phyloP scores from a whole-genome alignment of 2,113 vertebrate genomes.

The Psephotus haematonotus region DNA sequence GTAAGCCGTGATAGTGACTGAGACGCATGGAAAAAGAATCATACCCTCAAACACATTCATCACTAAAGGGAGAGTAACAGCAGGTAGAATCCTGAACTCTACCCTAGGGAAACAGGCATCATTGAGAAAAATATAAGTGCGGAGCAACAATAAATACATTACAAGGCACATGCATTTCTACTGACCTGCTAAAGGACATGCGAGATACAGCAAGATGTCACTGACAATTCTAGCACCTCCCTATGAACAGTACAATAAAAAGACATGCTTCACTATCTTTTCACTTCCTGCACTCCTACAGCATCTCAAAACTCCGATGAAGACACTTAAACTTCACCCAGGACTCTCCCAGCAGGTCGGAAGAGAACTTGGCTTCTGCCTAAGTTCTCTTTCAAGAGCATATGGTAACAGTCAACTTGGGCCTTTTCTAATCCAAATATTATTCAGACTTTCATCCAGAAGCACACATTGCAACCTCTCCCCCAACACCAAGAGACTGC shows the following conservation, averaged over 20 bases:
- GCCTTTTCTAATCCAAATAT: background rate
- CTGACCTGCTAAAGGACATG: background rate
- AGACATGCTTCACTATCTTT: background rate
- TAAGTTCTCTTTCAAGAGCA: background rate
- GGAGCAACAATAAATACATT: background rate
- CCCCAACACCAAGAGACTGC: background rate
- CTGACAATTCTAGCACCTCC: background rate
- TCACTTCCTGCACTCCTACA: background rate
- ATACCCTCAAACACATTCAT: background rate
- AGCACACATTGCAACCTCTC: background rate
- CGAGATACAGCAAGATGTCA: background rate
- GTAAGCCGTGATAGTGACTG: background rate
- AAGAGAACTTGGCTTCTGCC: background rate
- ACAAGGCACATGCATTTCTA: background rate
- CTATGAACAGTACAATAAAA: background rate
- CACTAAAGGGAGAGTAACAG: background rate
- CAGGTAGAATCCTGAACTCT: background rate
- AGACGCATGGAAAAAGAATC: background rate
- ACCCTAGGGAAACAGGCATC: rapidly evolving
- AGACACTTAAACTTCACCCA: background rate
- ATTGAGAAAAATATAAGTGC: background rate
- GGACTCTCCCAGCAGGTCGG: background rate
- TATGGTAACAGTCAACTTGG: background rate
- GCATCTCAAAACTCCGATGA: background rate
- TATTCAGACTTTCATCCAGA: background rate